A percentile compares a stretch with the other conserved stretches of the same genome.
Conservation (phyloP, 2,888 invertebrate species). For the Macaria liturata region DNA sequence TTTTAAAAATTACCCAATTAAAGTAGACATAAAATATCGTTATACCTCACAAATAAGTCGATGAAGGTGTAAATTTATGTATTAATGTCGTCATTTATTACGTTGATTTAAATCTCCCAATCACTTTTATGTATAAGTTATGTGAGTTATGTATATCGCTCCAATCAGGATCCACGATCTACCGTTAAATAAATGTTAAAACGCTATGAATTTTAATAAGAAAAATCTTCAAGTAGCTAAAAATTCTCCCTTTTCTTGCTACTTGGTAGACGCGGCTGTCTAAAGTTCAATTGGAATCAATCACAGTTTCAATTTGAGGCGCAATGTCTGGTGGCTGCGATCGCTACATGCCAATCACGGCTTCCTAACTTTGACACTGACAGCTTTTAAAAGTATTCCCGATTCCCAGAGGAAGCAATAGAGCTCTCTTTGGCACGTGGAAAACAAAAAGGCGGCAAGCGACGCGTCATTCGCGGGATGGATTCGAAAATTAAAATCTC, state of each 20-base stretch:
- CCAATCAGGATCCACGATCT: conserved; percentile 22
- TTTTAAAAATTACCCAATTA: conserved; percentile 18
- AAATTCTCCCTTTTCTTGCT: no score
- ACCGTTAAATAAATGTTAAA: conserved; percentile 14
- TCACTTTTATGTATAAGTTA: conserved; percentile 16
- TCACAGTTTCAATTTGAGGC: conserved; percentile 53
- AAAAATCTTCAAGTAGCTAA: conserved; percentile 1
- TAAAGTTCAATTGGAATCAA: conserved; percentile 66
- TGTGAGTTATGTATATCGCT: conserved; percentile 18
- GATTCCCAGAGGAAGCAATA: conserved; percentile 62
- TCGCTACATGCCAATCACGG: conserved; percentile 61
- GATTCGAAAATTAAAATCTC: conserved; percentile 81
- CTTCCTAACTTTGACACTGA: conserved; percentile 63
- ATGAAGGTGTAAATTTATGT: conserved; percentile 35
- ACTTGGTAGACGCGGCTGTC: conserved; percentile 37
- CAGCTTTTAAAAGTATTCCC: conserved; percentile 60
- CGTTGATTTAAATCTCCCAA: conserved; percentile 26
- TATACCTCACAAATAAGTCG: conserved; percentile 21
- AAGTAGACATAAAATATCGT: conserved; percentile 18
- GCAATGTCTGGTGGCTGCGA: conserved; percentile 31
- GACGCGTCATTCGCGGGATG: conserved; percentile 63
- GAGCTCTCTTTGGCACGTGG: conserved; percentile 63
- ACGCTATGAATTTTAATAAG: conserved; percentile 7
- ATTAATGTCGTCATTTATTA: conserved; percentile 26
- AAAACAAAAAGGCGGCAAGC: conserved; percentile 64